Percentiles rank a stretch among this genome's conserved stretches.
Evolutionary conservation across 2,797 vertebrate genomes (phyloP).

Genomic region (Molothrus aeneus): DNA sequence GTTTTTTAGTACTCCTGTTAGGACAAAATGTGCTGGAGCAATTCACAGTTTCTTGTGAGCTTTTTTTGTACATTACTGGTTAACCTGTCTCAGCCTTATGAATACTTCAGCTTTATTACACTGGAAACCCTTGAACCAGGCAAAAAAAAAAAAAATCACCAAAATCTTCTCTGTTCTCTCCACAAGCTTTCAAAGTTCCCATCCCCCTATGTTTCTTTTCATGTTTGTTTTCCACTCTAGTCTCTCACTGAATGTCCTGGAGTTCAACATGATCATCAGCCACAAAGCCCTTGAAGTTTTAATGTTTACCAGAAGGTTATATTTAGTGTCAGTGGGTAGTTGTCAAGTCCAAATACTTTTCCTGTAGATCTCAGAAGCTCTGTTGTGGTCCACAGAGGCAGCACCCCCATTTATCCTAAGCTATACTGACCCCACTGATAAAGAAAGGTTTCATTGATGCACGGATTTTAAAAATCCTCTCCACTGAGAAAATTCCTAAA

Average conservation of each 20-base stretch:
- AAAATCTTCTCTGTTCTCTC: neutral
- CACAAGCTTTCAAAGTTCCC: neutral
- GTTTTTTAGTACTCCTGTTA: neutral
- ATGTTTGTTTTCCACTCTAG: neutral
- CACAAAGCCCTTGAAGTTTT: slow-evolving; percentile 49
- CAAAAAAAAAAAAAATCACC: neutral
- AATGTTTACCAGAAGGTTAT: slow-evolving; percentile 44
- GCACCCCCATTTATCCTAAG: neutral
- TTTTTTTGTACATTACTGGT: neutral
- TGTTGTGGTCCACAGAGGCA: neutral
- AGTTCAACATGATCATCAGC: slow-evolving; percentile 5
- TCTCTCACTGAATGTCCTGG: slow-evolving; percentile 14
- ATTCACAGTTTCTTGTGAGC: neutral
- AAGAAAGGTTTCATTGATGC: neutral
- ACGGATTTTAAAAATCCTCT: neutral
- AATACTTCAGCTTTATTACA: neutral
- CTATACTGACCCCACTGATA: neutral
- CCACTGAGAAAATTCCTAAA: neutral
- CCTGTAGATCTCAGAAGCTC: neutral
- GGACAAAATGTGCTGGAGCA: neutral
- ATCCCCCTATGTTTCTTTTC: neutral
- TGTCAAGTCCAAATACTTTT: neutral
- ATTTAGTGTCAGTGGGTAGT: slow-evolving; percentile 21
- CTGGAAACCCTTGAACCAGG: neutral
- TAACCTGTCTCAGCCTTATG: neutral